phyloP scores from a whole-genome alignment of 2,113 vertebrate genomes.

The Phalacrocorax aristotelis region DNA sequence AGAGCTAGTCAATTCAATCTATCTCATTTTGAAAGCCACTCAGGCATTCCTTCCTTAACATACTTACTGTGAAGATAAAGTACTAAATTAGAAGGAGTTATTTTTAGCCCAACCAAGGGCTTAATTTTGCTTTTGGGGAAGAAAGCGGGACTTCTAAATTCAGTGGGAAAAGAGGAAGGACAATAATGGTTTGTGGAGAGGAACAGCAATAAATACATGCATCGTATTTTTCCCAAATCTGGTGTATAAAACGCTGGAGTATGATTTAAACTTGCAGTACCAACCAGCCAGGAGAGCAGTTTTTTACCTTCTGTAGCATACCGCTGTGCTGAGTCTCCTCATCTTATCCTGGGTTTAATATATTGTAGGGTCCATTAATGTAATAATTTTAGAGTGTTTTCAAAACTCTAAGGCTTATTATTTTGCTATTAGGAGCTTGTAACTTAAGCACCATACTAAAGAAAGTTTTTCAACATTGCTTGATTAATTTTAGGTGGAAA shows the following conservation, averaged over 20 bases:
- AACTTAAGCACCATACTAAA: background rate
- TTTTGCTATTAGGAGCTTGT: background rate
- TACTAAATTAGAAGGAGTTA: background rate
- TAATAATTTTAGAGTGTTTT: background rate
- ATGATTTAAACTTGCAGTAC: background rate
- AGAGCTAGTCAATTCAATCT: background rate
- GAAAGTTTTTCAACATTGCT: background rate
- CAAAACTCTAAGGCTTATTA: background rate
- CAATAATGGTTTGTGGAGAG: background rate
- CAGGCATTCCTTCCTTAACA: background rate
- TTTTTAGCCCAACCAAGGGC: background rate
- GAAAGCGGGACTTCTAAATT: background rate
- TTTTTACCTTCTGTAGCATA: background rate
- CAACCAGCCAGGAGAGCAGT: background rate
- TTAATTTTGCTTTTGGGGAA: background rate
- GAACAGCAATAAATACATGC: background rate
- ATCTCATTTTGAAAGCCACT: background rate
- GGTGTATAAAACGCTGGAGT: background rate
- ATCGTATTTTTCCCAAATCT: background rate
- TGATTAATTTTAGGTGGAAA: background rate
- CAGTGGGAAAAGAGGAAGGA: background rate
- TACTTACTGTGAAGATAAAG: background rate
- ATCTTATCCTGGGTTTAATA: background rate
- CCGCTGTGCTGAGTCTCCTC: background rate
- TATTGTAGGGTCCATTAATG: background rate